These are phyloP conservation scores for Cassiopea andromeda DNA, from an alignment of 30 jellyfish, hydroid and myxozoan species.

Conservation along the genomic window DNA sequence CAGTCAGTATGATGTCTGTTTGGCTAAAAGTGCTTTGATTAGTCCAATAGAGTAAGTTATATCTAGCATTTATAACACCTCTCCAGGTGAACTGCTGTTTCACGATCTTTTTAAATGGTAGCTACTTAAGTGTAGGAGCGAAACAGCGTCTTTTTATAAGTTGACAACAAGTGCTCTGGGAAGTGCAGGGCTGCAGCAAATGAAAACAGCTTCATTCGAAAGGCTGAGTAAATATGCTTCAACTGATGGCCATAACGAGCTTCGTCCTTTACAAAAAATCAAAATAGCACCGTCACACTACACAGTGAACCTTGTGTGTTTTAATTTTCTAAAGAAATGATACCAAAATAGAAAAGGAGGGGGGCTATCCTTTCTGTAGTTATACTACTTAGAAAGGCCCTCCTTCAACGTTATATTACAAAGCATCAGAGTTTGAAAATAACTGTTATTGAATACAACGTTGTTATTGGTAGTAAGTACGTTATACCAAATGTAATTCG, in stretches of 20 bases:
- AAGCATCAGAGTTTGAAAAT: too few relatives aligned
- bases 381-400: too few relatives aligned
- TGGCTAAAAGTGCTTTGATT: neutral
- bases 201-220: neutral
- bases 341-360: too few relatives aligned
- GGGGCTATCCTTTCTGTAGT: too few relatives aligned
- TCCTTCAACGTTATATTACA: too few relatives aligned
- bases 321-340: too few relatives aligned
- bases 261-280: too few relatives aligned
- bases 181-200: constrained; percentile 16
- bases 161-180: neutral
- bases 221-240: constrained; percentile 24
- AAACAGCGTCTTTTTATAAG: neutral
- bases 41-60: neutral
- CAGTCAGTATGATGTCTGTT: neutral
- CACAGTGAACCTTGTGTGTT: too few relatives aligned
- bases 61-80: neutral
- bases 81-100: neutral
- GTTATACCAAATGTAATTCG: too few relatives aligned
- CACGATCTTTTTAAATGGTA: neutral
- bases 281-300: too few relatives aligned
- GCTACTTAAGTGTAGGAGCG: neutral
- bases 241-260: neutral
- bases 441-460: too few relatives aligned
- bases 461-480: too few relatives aligned